Base-by-base conservation (phyloP, 2,888 invertebrate genomes). In the Volucella inanis region DNA sequence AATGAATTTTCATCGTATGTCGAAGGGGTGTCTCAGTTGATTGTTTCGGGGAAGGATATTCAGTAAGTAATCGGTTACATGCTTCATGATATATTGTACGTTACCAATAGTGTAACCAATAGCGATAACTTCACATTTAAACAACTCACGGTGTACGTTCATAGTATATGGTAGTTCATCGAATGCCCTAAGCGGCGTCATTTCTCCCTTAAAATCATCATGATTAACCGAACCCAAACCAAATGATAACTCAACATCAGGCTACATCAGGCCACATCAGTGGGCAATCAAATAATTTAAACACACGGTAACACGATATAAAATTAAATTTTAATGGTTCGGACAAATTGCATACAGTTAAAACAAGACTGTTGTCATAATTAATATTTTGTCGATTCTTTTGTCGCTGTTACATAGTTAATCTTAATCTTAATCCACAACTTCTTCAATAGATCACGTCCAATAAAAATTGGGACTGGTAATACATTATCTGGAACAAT, bases 301-400 rank as follows among this genome's bases (percentile, higher is more conserved):
- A 31, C 45, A 22, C 31, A 45, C 31, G 55, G 45, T 47, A 68
- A 47, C 43, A 68, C 14, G 68, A 68, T 47, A 45, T 47, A 45
- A 68, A 9, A 14, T 15, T 31, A 47, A 55, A 57, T 31, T 57
- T 68, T 55, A 45, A 52, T 55, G 45, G 41, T 43, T 38, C 55
- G 15, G 55, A 68, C 15, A 45, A 68, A 68, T 11, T 55, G 47
- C 68, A 68, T 8, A 55, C 31, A 68, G 54, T 54, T 67, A 38
- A 10, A 43, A 31, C 14, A n/a, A 50, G 41, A 43, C 11, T 43
- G 10, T 54, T 8, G 8, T 61, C 22, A 18, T 4, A 61, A 43
- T 22, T 22, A 22, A 8, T 45, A 61, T 61, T n/a, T 61, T 45
- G 1, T 18, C 10, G 18, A 61, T 61, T 61, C 15, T 47, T 45